phyloP scores from a whole-genome alignment of 2,113 vertebrate species.

The Uria aalge region DNA sequence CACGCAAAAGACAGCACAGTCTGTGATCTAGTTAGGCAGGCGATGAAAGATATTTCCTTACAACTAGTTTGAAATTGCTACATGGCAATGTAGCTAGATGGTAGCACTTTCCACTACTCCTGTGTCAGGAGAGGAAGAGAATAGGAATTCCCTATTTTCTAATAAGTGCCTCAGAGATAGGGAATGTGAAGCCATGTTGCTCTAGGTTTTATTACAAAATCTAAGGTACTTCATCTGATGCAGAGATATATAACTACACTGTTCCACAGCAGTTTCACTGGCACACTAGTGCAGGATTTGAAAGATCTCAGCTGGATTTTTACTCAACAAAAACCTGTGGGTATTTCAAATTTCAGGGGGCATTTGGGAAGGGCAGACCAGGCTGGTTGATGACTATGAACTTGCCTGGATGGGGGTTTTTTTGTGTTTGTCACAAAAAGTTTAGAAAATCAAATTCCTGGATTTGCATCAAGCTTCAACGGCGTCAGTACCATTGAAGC shows the following conservation, averaged over 20 bases:
- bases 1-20: background rate
- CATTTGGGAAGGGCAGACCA: background rate
- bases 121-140: background rate
- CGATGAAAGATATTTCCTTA: background rate
- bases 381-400: background rate
- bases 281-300: background rate
- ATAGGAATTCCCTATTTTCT: background rate
- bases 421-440: background rate
- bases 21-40: background rate
- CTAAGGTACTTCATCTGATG: background rate
- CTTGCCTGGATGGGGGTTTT: too few species aligned
- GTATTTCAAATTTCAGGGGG: background rate
- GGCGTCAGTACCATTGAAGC: background rate
- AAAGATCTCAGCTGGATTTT: background rate
- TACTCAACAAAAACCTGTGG: background rate
- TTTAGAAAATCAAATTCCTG: background rate
- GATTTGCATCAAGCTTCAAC: background rate
- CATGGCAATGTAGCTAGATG: background rate
- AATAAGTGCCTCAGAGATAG: background rate
- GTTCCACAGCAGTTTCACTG: background rate
- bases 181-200: background rate
- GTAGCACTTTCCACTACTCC: background rate
- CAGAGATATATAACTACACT: background rate
- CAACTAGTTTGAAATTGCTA: background rate
- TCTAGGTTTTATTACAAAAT: background rate